A percentile compares a stretch with the other conserved stretches of the same genome.
Evolutionary conservation across 1,140 invertebrate genomes (phyloP).

Genomic region (Helicoverpa zea): DNA sequence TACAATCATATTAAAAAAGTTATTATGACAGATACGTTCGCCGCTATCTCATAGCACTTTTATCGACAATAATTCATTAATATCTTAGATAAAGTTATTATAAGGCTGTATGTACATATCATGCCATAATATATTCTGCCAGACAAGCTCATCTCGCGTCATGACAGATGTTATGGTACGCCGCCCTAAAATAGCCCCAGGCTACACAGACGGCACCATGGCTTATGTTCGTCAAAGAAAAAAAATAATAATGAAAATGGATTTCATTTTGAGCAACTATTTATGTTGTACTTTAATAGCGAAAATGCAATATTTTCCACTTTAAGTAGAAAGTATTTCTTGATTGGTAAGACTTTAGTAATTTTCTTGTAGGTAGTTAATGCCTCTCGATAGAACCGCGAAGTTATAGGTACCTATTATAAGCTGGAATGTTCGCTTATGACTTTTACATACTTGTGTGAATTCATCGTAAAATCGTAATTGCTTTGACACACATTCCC

Average conservation of each 20-base stretch:
- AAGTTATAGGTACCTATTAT: no score
- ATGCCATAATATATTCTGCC: constrained; percentile 45
- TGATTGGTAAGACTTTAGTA: background rate
- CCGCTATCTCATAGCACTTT: background rate
- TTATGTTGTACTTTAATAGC: background rate
- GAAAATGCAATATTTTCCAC: background rate
- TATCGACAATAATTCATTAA: background rate
- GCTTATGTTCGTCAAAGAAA: constrained; percentile 27
- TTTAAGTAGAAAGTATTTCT: background rate
- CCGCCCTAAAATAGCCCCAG: constrained; percentile 55
- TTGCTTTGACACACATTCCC: no score
- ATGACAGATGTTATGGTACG: constrained; percentile 57
- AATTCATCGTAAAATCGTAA: no score
- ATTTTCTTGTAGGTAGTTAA: background rate
- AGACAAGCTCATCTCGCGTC: constrained; percentile 56
- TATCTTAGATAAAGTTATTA: constrained; percentile 36
- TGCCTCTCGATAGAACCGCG: no score
- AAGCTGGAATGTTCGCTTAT: no score
- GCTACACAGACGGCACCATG: constrained; percentile 43
- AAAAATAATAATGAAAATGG: constrained; percentile 40
- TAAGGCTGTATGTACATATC: constrained; percentile 19
- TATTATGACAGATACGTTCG: background rate
- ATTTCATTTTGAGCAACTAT: constrained; percentile 17
- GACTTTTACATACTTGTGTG: no score
- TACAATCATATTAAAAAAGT: no score